A percentile compares a stretch with the other conserved stretches of the same genome.
These are phyloP conservation scores for Rattus rattus DNA, from an alignment of 2,113 vertebrate genomes.

Conservation along the genomic window DNA sequence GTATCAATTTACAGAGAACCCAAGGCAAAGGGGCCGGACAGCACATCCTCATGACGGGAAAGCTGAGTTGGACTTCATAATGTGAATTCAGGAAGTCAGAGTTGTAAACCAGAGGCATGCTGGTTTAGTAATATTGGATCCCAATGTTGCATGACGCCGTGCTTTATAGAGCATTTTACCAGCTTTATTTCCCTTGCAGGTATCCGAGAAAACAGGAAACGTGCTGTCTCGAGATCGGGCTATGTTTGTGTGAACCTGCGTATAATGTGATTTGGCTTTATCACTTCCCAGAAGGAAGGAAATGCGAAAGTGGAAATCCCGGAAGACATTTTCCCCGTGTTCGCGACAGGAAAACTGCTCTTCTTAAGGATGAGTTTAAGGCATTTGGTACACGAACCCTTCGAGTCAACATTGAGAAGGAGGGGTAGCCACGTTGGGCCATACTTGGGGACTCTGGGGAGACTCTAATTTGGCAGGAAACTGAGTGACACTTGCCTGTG, in stretches of 20 bases:
- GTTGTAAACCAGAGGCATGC: too few species aligned
- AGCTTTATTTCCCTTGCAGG: background rate
- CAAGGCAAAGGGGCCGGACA: background rate
- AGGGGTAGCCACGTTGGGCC: background rate
- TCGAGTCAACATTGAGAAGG: background rate
- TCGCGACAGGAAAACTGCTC: background rate
- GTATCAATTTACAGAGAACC: background rate
- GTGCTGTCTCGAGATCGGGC: background rate
- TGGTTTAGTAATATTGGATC: background rate
- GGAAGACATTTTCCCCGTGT: background rate
- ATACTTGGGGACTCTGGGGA: background rate
- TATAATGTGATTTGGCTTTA: background rate
- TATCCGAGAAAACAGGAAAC: background rate
- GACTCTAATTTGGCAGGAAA: too few species aligned
- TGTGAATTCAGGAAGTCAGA: too few species aligned
- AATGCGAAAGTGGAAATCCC: background rate
- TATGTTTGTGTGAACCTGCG: background rate
- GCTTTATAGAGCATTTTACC: background rate
- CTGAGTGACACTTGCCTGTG: background rate
- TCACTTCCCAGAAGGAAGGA: conserved; percentile 21
- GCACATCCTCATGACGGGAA: background rate
- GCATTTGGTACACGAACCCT: background rate
- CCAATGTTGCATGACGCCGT: background rate
- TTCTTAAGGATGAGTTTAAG: background rate
- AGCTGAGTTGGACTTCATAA: background rate